phyloP scores from a whole-genome alignment of 2,797 vertebrate genomes.

The Sebastes melanostomus region DNA sequence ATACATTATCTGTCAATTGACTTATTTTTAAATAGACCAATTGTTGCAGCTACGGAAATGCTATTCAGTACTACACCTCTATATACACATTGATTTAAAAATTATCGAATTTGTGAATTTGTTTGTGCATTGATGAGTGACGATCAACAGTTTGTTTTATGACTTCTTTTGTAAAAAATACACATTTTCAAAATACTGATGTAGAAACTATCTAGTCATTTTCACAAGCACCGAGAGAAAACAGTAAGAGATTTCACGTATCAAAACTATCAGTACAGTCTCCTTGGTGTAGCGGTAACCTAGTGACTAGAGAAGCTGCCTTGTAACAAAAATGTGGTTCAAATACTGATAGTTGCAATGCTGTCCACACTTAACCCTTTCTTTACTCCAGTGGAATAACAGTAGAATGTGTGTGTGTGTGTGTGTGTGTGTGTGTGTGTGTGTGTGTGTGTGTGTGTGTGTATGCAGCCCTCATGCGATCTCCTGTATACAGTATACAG shows the following conservation, averaged over 20 bases:
- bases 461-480: background rate
- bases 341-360: background rate
- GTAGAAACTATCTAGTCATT: background rate
- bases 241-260: background rate
- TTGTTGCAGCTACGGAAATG: background rate
- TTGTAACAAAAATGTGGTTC: background rate
- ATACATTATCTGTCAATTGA: no score
- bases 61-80: background rate
- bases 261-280: background rate
- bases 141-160: background rate
- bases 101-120: background rate
- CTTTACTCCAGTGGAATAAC: background rate
- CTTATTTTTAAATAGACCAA: background rate
- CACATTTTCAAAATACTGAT: background rate
- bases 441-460: no score
- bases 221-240: background rate
- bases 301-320: background rate
- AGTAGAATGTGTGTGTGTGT: background rate
- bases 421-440: no score
- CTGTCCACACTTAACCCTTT: background rate
- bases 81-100: no score
- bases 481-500: background rate
- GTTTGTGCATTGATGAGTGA: background rate
- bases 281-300: no score
- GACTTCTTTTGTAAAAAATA: background rate